Percentiles rank a stretch among this genome's conserved stretches.
phyloP scores from a whole-genome alignment of 1,140 invertebrate species.

The Aphis craccivora region DNA sequence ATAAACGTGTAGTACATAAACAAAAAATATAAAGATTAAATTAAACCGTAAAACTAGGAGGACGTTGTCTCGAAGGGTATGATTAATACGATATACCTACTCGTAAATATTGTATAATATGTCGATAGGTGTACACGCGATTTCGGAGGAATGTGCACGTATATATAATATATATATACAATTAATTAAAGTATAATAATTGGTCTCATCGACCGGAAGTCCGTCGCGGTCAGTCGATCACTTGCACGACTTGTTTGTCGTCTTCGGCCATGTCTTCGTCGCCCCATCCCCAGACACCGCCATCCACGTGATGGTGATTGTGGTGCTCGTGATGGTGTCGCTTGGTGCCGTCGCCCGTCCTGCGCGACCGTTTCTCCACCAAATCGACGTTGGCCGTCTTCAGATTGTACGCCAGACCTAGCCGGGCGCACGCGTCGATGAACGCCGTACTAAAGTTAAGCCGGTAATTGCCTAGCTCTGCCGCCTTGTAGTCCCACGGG shows the following conservation, averaged over 20 bases:
- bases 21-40: background rate
- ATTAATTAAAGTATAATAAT: background rate
- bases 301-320: slow-evolving; percentile 52
- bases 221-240: slow-evolving; percentile 30
- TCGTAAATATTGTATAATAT: no score
- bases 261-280: slow-evolving; percentile 77
- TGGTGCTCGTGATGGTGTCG: slow-evolving; percentile 61
- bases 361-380: slow-evolving; percentile 66
- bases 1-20: background rate
- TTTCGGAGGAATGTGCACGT: background rate
- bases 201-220: background rate
- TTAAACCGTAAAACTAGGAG: background rate
- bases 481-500: slow-evolving; percentile 81
- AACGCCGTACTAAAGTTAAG: slow-evolving; percentile 67
- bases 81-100: background rate
- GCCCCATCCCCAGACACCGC: slow-evolving; percentile 72
- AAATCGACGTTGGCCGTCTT: slow-evolving; percentile 69
- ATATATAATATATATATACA: background rate
- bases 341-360: slow-evolving; percentile 72
- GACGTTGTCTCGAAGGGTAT: background rate
- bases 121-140: background rate
- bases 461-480: slow-evolving; percentile 69
- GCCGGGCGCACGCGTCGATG: slow-evolving; percentile 68
- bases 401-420: slow-evolving; percentile 73
- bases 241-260: slow-evolving; percentile 69